Evolutionary conservation across 2,113 vertebrate species (phyloP).

Genomic region (Eurypyga helias): DNA sequence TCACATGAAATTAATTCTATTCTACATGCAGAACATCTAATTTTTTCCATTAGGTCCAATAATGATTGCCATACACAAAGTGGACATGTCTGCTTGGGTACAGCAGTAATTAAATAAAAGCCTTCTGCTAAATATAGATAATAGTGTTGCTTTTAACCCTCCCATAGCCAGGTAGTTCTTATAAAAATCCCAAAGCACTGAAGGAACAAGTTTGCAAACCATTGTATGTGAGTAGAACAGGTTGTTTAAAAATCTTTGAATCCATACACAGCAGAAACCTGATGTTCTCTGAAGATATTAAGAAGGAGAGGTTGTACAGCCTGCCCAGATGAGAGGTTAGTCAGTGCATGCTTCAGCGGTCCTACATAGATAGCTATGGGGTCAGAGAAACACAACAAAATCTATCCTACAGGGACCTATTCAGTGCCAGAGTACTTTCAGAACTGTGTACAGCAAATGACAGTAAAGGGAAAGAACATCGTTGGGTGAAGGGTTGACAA

Average conservation of each 20-base stretch:
- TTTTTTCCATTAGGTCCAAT: neutral
- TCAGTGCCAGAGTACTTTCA: neutral
- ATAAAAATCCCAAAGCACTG: neutral
- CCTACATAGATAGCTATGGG: neutral
- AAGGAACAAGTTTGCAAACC: neutral
- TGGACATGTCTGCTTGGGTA: neutral
- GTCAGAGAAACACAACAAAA: no score
- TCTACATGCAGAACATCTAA: neutral
- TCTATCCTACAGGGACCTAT: neutral
- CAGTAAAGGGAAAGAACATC: no score
- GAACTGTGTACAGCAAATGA: neutral
- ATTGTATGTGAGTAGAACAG: neutral
- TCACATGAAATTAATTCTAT: neutral
- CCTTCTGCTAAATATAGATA: neutral
- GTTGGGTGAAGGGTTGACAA: no score
- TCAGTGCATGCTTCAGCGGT: neutral
- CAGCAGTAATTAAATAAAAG: neutral
- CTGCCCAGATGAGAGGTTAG: neutral
- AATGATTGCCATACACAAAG: neutral
- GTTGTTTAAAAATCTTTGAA: neutral
- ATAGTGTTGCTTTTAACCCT: neutral
- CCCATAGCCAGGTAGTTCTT: neutral
- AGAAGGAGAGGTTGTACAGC: neutral
- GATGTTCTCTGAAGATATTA: neutral
- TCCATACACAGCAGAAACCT: neutral